A percentile compares a stretch with the other conserved stretches of the same genome.
These are phyloP conservation scores for Cyrtorhinus lividipennis DNA, from an alignment of 1,140 invertebrate genomes.

Conservation along the genomic window DNA sequence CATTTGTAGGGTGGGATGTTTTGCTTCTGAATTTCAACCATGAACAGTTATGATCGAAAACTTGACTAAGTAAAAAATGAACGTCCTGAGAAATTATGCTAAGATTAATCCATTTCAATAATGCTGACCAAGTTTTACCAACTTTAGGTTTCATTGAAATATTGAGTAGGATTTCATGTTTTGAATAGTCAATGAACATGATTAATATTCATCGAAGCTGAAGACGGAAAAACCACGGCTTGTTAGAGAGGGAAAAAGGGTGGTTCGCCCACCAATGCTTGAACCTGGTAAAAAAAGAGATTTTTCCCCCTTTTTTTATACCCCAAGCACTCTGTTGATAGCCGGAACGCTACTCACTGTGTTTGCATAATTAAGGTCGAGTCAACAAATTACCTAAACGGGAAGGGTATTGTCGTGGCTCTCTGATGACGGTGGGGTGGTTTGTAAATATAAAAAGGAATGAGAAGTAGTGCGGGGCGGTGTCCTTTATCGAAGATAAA, in stretches of 20 bases:
- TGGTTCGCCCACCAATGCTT: not conserved
- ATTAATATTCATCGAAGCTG: not conserved
- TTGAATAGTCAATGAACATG: not conserved
- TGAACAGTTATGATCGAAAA: not conserved
- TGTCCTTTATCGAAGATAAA: constrained; percentile 12
- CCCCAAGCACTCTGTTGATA: constrained; percentile 1
- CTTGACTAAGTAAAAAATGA: not conserved
- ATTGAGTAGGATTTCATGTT: not conserved
- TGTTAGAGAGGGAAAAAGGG: not conserved
- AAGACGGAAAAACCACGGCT: not conserved
- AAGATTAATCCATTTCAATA: not conserved
- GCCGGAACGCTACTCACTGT: constrained; percentile 2
- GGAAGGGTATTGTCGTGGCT: constrained; percentile 8
- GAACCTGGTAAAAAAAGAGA: not conserved
- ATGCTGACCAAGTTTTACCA: not conserved
- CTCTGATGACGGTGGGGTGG: not conserved
- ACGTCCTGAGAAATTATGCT: not conserved
- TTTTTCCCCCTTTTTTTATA: not conserved
- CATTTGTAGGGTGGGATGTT: too few relatives aligned
- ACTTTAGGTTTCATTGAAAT: not conserved
- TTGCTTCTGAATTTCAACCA: not conserved
- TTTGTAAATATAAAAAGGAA: constrained; percentile 7
- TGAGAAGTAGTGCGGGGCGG: not conserved
- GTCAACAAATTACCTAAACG: constrained; percentile 15
- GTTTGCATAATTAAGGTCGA: constrained; percentile 13